Evolutionary conservation across 53 echinoderm and acorn worm species (phyloP), one percentile per base, ranked within the genome.

Genomic region (Antedon mediterranea): DNA sequence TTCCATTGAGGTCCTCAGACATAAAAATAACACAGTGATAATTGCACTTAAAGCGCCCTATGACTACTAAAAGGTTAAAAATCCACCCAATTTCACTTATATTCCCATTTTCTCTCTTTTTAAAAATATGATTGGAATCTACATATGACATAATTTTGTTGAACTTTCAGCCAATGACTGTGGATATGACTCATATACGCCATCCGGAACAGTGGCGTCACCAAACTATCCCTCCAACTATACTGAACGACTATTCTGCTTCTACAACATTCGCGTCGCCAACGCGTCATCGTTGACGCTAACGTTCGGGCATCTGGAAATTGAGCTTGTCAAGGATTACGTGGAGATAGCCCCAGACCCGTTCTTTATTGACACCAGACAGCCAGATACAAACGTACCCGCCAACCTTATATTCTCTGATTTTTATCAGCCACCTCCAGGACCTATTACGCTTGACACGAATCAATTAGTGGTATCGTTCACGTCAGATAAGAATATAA

Each of bases 171-270:
- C 57, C 14, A 82, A 78, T 18, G 72, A 75, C 18, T 86, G 86
- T 57, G 86, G 86, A 9, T 31, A 0, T 70, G 79, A 82, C 75
- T 86, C 78, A 71, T 86, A 79, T 79, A 75, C 28, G 8, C 79
- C 78, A 30, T 78, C 82, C 0, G 94, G 90, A 0, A 80, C 75
- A 34, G 79, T 93, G 11, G 33, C 74, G 26, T 89, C 94, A 8
- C 89, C 94, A 0, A 88, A 86, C 43, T 93, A 73, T 79, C 94
- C 94, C 4, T 57, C 57, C 23, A 57, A 57, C 23, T 57, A 57
- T 26, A 57, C 57, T 15, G 15, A 57, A 57, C 7, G 57, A 23
- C 57, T 57, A 18, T 18, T 57, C 23, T 57, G 57, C 23, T 18
- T 57, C 23, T 57, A 57, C 20, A 57, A 57, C 57, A 57, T 57